Base-by-base conservation (phyloP, 2,797 vertebrate genomes). In the Numenius phaeopus region DNA sequence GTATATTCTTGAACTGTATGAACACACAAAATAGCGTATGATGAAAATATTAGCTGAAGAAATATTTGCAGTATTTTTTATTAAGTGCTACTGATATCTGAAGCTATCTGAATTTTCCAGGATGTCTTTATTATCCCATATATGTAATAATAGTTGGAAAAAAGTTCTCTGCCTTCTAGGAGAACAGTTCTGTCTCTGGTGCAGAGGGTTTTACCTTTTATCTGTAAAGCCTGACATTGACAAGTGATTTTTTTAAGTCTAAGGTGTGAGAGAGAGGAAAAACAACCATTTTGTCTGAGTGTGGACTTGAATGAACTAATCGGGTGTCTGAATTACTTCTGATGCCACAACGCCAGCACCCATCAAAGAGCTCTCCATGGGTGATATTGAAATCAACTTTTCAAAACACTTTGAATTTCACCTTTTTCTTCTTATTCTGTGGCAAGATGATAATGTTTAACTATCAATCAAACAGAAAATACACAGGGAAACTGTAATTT, bases 361-460 rank as follows among this genome's bases (percentile, higher is more conserved):
- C 58, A 62, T 78, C 69, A 88, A 90, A 92, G 57, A 76, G 44
- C 7, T 89, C 57, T 65, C 65, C 34, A 29, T 79, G 49, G 23
- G 32, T 83, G 55, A 88, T 79, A 86, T 32, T 81, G 58, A 93
- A 92, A 90, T 72, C 42, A 90, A 5, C 46, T 81, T 83, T 75
- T 81, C 72, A 92, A 83, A 92, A 22, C 57, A 54, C 79, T 69
- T 87, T 50, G 61, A 75, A 83, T 92, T 61, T 94, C 39, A 72
- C 49, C 29, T 89, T 92, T 87, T 83, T 26, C 14, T 83, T 81
- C 46, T 86, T 75, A 62, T 39, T 88, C 64, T 49, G 15, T 78
- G 76, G 49, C 24, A 72, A 78, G 50, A 81, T 19, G 3, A 55
- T 66, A 72, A 64, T 46, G 27, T 69, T 84, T 39, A 22, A 21